Base-by-base conservation (phyloP, 2,888 invertebrate genomes). In the Mimachlamys varia region DNA sequence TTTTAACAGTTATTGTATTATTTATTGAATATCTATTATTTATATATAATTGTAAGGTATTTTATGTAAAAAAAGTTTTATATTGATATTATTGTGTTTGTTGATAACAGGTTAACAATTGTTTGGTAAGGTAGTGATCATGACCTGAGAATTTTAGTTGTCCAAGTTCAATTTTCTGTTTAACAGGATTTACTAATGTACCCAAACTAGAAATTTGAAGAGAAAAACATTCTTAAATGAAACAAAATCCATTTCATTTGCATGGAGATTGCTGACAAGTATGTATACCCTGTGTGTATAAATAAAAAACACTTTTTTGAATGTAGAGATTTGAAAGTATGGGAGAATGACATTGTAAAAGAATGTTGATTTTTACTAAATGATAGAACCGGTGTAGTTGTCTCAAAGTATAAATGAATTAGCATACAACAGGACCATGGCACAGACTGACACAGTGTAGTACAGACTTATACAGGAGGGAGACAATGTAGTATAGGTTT, bases 321-420 rank as follows among this genome's bases (percentile, higher is more conserved):
- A 53, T 53, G 15, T 58, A n/a, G 58, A 58, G 58, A 19, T 58
- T 58, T 58, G 22, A 58, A 10, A 58, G 58, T 19, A 19, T 58
- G 58, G 22, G 19, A 58, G 58, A n/a, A 2, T 58, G 58, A 22
- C 19, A 53, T 7, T 58, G 22, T 53, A 12, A 76, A 10, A 33
- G 13, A 27, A 33, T 76, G 76, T 76, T 76, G 76, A 33, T 76
- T 76, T 76, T 76, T 76, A 22, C 4, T 76, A 76, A n/a, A 76
- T 76, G 76, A 33, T 76, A 76, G 76, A 76, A 76, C 76, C 76
- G 76, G 76, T 76, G 76, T 76, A 27, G 33, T 76, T 76, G 4
- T 33, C 10, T 22, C 1, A 62, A 7, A 22, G 22, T 3, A 22
- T 33, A 15, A 33, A 76, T 76, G 33, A 33, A 19, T 0, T 76